Base-by-base conservation (phyloP, 2,888 invertebrate species). In the Lordiphosa andalusiaca region DNA sequence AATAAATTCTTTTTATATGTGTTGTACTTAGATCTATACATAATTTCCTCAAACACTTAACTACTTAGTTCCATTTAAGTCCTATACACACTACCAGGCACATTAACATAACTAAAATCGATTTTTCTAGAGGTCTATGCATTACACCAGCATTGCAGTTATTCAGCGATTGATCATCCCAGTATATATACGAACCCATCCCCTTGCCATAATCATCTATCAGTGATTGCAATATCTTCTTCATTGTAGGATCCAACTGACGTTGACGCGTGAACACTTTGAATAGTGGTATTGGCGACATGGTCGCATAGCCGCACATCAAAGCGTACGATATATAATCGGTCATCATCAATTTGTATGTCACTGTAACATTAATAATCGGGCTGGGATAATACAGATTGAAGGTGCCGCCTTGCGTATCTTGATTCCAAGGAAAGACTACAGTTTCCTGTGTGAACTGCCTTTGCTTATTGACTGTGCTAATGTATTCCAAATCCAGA, bases 271-370 rank as follows among this genome's bases (percentile, higher is more conserved):
- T 59, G 12, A 84, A 53, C 2, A 77, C 12, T 41, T 81, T 81
- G 2, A 81, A 47, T 5, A 83, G 47, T 2, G 71, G 69, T 6
- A 81, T 19, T 2, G 68, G 55, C 3, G 67, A 70, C 9, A 67
- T 4, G 10, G 52, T 59, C 4, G 73, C 50, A 36, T 69, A 73
- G 16, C 84, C 83, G 40, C 83, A 83, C 2, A 84, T 35, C 0
- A 73, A 0, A 1, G 72, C 53, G 21, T 67, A 4, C 3, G n/a
- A 4, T 0, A 23, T 13, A 25, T 70, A 65, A 40, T 67, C 53
- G n/a, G 51, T 63, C 0, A 38, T 41, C 5, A 72, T 42, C 23
- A 85, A 6, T 25, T 76, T 77, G 46, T 74, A 84, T 4, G 58
- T 69, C 7, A 84, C 41, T 0, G 16, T 19, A 0, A 69, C 9